Conservation (phyloP, 2,797 vertebrate species). For the Sarcophilus harrisii region DNA sequence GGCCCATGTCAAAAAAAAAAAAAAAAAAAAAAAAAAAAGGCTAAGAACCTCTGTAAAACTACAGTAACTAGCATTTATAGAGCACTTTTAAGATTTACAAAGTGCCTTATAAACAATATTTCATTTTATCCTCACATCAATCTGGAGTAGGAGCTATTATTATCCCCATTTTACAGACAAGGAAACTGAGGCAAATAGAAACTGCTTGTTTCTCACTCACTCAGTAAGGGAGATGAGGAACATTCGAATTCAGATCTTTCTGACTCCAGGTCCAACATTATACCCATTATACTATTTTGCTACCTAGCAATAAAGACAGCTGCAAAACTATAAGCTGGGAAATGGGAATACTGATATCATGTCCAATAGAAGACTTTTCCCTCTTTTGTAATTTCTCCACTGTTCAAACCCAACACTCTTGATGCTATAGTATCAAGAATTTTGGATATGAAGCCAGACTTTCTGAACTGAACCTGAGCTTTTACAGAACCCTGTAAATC, state of each 20-base stretch:
- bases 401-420: not conserved
- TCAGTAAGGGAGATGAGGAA: not conserved
- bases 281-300: not conserved
- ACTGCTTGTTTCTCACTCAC: not conserved
- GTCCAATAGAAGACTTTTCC: not conserved
- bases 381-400: not conserved
- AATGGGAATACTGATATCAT: not conserved
- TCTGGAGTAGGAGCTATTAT: not conserved
- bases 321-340: not conserved
- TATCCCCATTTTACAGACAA: not conserved
- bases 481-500: not conserved
- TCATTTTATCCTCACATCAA: not conserved
- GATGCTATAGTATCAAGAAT: not conserved
- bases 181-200: not conserved
- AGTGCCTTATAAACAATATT: not conserved
- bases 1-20: not conserved
- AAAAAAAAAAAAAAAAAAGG: too few relatives aligned
- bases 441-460: not conserved
- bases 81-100: not conserved
- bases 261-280: not conserved
- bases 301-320: not conserved
- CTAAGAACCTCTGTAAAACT: not conserved
- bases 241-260: not conserved
- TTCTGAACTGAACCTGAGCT: not conserved
- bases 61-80: not conserved